Base-by-base conservation (phyloP, 2,797 vertebrate species). In the Yasuhikotakia modesta region DNA sequence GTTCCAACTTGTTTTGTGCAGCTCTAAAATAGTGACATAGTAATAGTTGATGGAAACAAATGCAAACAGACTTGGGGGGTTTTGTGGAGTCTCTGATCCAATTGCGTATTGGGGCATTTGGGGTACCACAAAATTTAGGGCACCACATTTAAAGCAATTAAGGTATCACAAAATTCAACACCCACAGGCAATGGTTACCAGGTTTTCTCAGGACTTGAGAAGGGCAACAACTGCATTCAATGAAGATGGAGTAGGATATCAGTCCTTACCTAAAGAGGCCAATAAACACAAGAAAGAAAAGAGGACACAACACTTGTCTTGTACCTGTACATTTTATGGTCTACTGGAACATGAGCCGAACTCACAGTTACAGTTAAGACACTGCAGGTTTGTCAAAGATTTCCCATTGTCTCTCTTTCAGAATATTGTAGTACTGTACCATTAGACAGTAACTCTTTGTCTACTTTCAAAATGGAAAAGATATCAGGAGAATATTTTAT, bases 301-400 rank as follows among this genome's bases (percentile, higher is more conserved):
- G 19, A 58, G 68, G 67, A 64, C 67, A 84, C 58, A 84, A 71
- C 52, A 66, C 70, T 30, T 48, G 64, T 75, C 64, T 76, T 39
- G 35, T 39, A 39, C 35, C 4, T 39, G 35, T 39, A 39, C 35
- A 73, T 35, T 67, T 30, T 22, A 24, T 76, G 60, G 39, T 70
- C 73, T 52, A 70, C 53, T 52, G 64, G 32, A 73, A 71, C 72
- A 68, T 64, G 67, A 81, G 55, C 24, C 21, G 27, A n/a, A n/a
- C n/a, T n/a, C n/a, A n/a, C n/a, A n/a, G n/a, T n/a, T 43, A 43
- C 11, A n/a, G 63, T 3, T 24, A 46, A 52, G 66, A 71, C 21
- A 78, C 35, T 39, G 10, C 4, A 39, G 35, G 35, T 39, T 8
- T 39, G 35, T 8, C 35, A 39, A 39, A 39, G 4, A 39, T 39